Percentiles rank a stretch among this genome's conserved stretches.
Evolutionary conservation across 2,113 vertebrate species (phyloP).

Genomic region (Dipodomys stephensi): DNA sequence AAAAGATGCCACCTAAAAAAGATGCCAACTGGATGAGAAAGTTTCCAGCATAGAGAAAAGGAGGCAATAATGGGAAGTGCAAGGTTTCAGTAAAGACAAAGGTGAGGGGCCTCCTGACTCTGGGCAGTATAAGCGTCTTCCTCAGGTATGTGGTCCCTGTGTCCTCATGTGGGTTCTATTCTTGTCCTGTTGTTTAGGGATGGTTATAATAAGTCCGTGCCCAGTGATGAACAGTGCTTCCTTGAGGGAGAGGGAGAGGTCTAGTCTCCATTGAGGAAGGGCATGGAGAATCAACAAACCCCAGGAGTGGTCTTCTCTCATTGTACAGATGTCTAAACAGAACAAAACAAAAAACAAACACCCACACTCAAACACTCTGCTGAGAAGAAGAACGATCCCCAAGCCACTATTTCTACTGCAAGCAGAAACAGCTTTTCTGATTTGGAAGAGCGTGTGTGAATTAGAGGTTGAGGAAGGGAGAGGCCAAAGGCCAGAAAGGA

Average conservation of each 20-base stretch:
- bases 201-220: background rate
- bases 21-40: background rate
- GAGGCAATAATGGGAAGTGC: background rate
- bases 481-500: conserved; percentile 74
- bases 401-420: conserved; percentile 28
- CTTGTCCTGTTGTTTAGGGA: background rate
- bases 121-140: background rate
- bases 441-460: conserved; percentile 50
- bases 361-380: background rate
- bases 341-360: background rate
- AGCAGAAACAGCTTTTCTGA: conserved; percentile 24
- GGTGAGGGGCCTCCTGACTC: background rate
- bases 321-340: conserved; percentile 5
- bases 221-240: background rate
- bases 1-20: background rate
- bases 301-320: background rate
- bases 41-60: background rate
- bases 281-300: background rate
- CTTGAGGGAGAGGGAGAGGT: background rate
- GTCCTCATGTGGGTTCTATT: background rate
- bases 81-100: background rate
- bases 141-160: too few species aligned
- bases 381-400: background rate
- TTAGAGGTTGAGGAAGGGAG: conserved; percentile 63
- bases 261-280: background rate